Conservation (phyloP, 2,797 vertebrate genomes). For the Orestias chungarensis region DNA sequence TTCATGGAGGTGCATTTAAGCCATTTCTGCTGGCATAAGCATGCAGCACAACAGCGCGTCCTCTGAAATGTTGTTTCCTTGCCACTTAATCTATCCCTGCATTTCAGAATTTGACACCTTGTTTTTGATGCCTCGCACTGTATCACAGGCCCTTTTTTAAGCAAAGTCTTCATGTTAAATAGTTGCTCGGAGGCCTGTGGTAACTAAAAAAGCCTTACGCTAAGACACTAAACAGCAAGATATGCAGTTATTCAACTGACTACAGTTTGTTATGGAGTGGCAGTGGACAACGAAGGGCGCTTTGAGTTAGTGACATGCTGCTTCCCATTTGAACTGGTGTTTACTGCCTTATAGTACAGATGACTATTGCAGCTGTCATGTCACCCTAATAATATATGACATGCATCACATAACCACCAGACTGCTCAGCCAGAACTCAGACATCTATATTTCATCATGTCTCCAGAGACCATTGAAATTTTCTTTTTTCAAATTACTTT, state of each 20-base stretch:
- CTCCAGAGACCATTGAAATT: constrained; percentile 21
- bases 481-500: constrained; percentile 21
- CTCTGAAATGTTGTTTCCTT: constrained; percentile 63
- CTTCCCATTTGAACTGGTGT: constrained; percentile 30
- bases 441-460: constrained; percentile 62
- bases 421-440: constrained; percentile 34
- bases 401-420: constrained; percentile 29
- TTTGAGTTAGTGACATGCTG: constrained; percentile 70
- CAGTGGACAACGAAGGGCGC: constrained; percentile 65
- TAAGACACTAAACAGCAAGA: constrained; percentile 66
- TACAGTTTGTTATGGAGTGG: constrained; percentile 56
- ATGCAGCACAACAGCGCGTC: constrained; percentile 56
- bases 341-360: constrained; percentile 47
- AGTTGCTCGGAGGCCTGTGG: constrained; percentile 68
- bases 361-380: constrained; percentile 42
- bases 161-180: constrained; percentile 63
- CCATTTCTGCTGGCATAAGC: constrained; percentile 85
- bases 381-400: constrained; percentile 37
- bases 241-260: constrained; percentile 69
- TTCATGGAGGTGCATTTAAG: constrained; percentile 81
- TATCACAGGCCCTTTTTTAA: constrained; percentile 27
- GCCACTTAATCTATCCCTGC: constrained; percentile 74
- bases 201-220: constrained; percentile 43
- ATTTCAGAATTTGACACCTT: constrained; percentile 56
- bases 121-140: constrained; percentile 63